A percentile compares a stretch with the other conserved stretches of the same genome.
phyloP scores from a whole-genome alignment of 2,797 vertebrate genomes.

The Adrianichthys oophorus region DNA sequence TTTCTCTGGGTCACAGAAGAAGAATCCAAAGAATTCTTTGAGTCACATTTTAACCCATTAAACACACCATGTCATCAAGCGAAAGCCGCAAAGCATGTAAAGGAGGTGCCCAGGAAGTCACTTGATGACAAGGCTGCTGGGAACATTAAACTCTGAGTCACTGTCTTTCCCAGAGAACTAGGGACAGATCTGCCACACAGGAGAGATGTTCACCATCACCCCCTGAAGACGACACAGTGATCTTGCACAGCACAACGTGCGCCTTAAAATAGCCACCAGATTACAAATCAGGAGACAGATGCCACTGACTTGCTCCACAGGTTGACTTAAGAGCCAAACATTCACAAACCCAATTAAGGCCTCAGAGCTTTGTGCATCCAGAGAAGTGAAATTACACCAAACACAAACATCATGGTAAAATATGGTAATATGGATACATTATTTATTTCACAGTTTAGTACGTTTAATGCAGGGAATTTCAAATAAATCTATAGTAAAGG shows the following conservation, averaged over 20 bases:
- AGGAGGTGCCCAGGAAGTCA: slow-evolving; percentile 53
- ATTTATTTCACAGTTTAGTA: background rate
- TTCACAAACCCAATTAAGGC: slow-evolving; percentile 55
- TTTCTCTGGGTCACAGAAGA: background rate
- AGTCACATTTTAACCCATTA: slow-evolving; percentile 3
- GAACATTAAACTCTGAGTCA: slow-evolving; percentile 64
- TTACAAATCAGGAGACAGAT: slow-evolving; percentile 72
- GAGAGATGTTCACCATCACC: slow-evolving; percentile 35
- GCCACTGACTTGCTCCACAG: slow-evolving; percentile 50
- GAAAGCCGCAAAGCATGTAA: slow-evolving; percentile 25
- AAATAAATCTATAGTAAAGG: slow-evolving; percentile 1
- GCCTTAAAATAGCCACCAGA: slow-evolving; percentile 73
- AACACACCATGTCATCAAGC: slow-evolving; percentile 12
- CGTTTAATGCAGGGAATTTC: background rate
- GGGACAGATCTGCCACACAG: slow-evolving; percentile 36
- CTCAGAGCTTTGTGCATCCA: slow-evolving; percentile 25
- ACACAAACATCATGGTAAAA: background rate
- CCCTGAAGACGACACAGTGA: slow-evolving; percentile 38
- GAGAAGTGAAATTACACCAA: slow-evolving; percentile 9
- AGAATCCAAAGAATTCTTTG: background rate
- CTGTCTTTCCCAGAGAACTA: slow-evolving; percentile 37
- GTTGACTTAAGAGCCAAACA: slow-evolving; percentile 57
- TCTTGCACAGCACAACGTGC: slow-evolving; percentile 43
- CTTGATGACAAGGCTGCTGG: slow-evolving; percentile 20
- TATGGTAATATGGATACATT: background rate